Conservation (phyloP, 2,113 vertebrate species). For the Oenanthe melanoleuca region DNA sequence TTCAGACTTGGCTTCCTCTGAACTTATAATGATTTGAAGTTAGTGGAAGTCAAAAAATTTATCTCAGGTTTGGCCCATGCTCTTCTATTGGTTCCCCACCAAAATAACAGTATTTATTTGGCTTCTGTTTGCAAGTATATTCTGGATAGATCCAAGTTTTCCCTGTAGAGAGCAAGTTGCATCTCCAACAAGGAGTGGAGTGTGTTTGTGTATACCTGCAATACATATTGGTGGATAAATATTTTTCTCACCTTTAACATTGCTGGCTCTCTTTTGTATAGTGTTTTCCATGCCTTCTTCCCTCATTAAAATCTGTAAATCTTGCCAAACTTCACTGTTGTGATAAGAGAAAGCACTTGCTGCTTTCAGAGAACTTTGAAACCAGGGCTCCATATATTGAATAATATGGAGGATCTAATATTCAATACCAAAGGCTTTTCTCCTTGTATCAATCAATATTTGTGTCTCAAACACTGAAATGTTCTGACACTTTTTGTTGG, state of each 20-base stretch:
- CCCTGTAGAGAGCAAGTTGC: not conserved
- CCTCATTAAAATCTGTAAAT: not conserved
- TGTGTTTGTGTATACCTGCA: not conserved
- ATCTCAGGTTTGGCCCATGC: not conserved
- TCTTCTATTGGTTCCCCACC: not conserved
- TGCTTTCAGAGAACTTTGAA: not conserved
- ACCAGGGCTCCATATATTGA: fast-evolving
- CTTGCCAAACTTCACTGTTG: not conserved
- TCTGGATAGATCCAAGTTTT: not conserved
- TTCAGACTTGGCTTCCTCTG: not conserved
- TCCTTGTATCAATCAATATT: not conserved
- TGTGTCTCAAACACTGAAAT: not conserved
- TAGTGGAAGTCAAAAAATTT: not conserved
- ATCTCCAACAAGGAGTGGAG: not conserved
- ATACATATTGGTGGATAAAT: not conserved
- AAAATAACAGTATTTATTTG: not conserved
- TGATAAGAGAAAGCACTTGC: not conserved
- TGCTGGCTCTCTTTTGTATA: not conserved
- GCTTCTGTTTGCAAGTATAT: not conserved
- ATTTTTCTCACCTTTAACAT: not conserved
- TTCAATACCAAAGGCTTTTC: not conserved
- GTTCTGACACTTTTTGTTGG: not conserved
- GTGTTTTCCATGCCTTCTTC: not conserved
- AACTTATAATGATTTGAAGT: not conserved
- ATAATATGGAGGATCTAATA: not conserved